phyloP scores from a whole-genome alignment of 2,888 invertebrate genomes.

The Patella caerulea region DNA sequence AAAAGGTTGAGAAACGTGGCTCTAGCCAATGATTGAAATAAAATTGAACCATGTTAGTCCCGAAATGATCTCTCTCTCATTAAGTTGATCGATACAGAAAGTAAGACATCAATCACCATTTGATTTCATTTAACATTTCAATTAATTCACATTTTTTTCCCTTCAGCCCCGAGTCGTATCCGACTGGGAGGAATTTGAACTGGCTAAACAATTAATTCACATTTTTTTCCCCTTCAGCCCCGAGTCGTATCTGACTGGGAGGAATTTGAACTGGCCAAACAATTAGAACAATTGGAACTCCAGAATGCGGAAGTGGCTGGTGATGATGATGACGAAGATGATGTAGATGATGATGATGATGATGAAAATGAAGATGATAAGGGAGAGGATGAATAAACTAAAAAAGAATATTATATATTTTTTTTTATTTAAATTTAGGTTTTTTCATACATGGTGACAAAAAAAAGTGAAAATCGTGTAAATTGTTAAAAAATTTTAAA shows the following conservation, averaged over 20 bases:
- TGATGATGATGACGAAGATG: conserved; percentile 72
- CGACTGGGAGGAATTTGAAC: conserved; percentile 96
- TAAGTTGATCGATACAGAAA: too few species aligned
- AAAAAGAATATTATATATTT: too few species aligned
- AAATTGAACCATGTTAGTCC: too few species aligned
- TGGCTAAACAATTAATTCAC: conserved; percentile 84
- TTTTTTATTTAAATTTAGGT: too few species aligned
- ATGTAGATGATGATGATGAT: conserved; percentile 70
- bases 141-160: conserved; percentile 13
- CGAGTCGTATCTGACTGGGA: conserved; percentile 99
- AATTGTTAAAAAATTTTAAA: too few species aligned
- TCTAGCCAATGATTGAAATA: too few species aligned
- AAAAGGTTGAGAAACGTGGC: too few species aligned
- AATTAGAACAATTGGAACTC: conserved; percentile 93
- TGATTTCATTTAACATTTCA: not conserved
- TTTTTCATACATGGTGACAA: too few species aligned
- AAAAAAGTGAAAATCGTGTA: too few species aligned
- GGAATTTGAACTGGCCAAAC: conserved; percentile 93
- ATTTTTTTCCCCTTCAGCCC: conserved; percentile 77
- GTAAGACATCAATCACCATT: not conserved
- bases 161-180: conserved; percentile 95
- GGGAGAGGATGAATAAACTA: not conserved
- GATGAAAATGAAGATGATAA: conserved; percentile 89
- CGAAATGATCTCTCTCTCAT: too few species aligned
- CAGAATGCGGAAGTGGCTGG: conserved; percentile 96